Evolutionary conservation across 2,113 vertebrate genomes (phyloP), one percentile per base, ranked within the genome.

Genomic region (Choloepus hoffmanni): DNA sequence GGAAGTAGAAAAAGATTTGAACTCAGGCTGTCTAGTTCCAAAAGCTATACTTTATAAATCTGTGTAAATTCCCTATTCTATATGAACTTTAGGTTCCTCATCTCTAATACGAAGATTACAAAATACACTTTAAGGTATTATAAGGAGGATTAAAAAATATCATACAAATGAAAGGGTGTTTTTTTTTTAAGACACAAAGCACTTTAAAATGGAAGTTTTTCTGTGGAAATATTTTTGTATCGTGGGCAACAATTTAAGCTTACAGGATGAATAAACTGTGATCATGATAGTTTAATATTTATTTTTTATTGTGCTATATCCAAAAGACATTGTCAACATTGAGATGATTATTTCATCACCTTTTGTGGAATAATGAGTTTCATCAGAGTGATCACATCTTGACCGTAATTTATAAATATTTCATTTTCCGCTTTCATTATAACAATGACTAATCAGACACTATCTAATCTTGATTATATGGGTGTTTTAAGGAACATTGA

Each of bases 391-490:
- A 96, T 85, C 43, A 77, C 24, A 93, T 81, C 40, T 83, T 91
- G 55, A 77, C 55, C 91, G 78, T 67, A 53, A 97, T 92, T 97
- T 95, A 93, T 93, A 96, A 97, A 96, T 92, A 89, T 92, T 97
- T 76, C 0, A 23, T 95, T 19, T 84, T 78, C 33, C 23, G 40
- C 15, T 79, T 95, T 95, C 74, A 63, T 78, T 87, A 58, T 87
- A 95, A 97, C 79, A 97, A 97, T 96, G 62, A 77, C 87, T 95
- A 97, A 97, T 96, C 97, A 97, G 30, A 24, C 40, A 78, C 50
- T 45, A 93, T 95, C 33, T 89, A 63, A 87, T 90, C 55, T 90
- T 93, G 70, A 96, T 92, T 95, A 81, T 83, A n/a, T 43, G 84
- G 95, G 19, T 81, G n/a, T 90, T 81, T 95, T 94, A 88, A 79